phyloP scores from a whole-genome alignment of 2,113 vertebrate genomes.

The Pteropus alecto region DNA sequence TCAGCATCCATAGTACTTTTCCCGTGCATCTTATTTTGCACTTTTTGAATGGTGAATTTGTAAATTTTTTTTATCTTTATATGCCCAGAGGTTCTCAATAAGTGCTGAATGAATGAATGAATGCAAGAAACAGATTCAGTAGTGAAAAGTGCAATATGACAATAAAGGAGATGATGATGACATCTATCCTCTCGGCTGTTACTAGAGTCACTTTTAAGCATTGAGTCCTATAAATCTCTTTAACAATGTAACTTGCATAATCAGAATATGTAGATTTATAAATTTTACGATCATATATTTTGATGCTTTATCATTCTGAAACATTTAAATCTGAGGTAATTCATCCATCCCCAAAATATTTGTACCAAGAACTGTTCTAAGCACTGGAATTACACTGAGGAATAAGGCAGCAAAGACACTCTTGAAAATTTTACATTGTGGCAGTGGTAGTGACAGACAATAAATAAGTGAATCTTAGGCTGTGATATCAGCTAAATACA shows the following conservation, averaged over 20 bases:
- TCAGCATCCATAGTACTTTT: not conserved
- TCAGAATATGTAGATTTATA: not conserved
- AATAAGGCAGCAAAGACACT: not conserved
- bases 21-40: not conserved
- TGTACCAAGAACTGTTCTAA: not conserved
- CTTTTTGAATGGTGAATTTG: not conserved
- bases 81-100: not conserved
- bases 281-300: not conserved
- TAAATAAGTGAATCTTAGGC: not conserved
- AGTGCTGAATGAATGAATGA: not conserved
- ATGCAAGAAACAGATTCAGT: not conserved
- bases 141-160: not conserved
- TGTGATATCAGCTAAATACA: not conserved
- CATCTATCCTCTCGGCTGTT: not conserved
- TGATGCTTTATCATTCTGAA: constrained; percentile 23
- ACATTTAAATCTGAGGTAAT: not conserved
- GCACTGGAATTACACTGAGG: not conserved
- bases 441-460: not conserved
- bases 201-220: not conserved
- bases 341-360: not conserved
- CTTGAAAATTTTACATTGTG: not conserved
- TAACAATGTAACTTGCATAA: not conserved
- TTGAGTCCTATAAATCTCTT: not conserved
- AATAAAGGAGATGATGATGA: not conserved
- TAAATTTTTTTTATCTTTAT: not conserved